Percentiles rank a stretch among this genome's conserved stretches.
phyloP scores from a whole-genome alignment of 2,888 invertebrate genomes.

The Gisinianus flammeolus region DNA sequence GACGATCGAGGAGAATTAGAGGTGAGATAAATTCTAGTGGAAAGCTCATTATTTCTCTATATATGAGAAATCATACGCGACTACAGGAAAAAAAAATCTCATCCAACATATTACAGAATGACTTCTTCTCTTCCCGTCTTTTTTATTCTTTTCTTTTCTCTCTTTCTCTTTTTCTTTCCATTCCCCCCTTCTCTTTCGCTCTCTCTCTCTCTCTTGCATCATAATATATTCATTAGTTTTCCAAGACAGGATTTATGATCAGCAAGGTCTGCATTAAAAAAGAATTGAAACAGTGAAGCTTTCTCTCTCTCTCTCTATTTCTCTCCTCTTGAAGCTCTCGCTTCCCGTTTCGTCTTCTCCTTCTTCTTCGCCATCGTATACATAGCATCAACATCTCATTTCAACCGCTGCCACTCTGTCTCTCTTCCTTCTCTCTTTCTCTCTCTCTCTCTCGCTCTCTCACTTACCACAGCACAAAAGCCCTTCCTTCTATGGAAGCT shows the following conservation, averaged over 20 bases:
- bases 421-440: neutral
- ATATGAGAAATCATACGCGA: neutral
- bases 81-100: conserved; percentile 25
- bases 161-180: neutral
- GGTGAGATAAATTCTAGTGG: conserved; percentile 29
- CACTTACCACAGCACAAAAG: neutral
- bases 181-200: neutral
- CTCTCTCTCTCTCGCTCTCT: neutral
- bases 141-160: conserved; percentile 1
- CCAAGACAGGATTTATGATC: conserved; percentile 32
- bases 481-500: too few relatives aligned
- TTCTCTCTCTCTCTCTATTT: neutral
- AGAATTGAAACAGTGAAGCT: conserved; percentile 16
- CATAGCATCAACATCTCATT: neutral
- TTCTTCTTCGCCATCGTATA: neutral
- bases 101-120: conserved; percentile 35
- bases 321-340: neutral
- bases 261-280: conserved; percentile 23
- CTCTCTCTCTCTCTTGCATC: conserved; percentile 2
- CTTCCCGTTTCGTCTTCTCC: neutral
- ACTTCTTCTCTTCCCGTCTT: conserved; percentile 25
- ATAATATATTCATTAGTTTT: conserved; percentile 39
- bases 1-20: conserved; percentile 28
- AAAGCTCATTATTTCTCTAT: conserved; percentile 14
- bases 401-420: neutral